Conservation (phyloP, 1,140 invertebrate species). For the Phenacoccus solenopsis region DNA sequence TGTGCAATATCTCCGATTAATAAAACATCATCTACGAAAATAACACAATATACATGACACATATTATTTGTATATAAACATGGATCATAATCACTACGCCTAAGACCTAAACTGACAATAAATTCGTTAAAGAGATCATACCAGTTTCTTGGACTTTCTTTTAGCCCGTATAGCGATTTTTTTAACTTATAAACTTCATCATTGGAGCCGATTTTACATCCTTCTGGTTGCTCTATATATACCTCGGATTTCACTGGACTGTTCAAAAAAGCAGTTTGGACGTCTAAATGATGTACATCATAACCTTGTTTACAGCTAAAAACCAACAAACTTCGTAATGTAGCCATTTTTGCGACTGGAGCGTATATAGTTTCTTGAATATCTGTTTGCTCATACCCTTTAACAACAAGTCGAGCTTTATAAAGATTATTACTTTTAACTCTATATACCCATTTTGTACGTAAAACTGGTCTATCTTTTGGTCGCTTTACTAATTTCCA, state of each 20-base stretch:
- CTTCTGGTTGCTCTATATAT: slow-evolving; percentile 20
- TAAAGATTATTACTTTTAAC: slow-evolving; percentile 20
- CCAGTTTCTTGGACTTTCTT: slow-evolving; percentile 13
- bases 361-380: slow-evolving; percentile 24
- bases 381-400: slow-evolving; percentile 25
- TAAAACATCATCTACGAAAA: slow-evolving; percentile 19
- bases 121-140: slow-evolving; percentile 12
- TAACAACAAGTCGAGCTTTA: slow-evolving; percentile 28
- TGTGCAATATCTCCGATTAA: not conserved
- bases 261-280: slow-evolving; percentile 18
- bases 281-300: slow-evolving; percentile 20
- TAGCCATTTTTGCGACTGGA: slow-evolving; percentile 23
- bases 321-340: not conserved
- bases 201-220: slow-evolving; percentile 5
- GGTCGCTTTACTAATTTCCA: slow-evolving; percentile 23
- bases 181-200: slow-evolving; percentile 17
- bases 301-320: not conserved
- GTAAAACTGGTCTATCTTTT: slow-evolving; percentile 19
- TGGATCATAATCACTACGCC: not conserved
- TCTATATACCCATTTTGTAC: slow-evolving; percentile 20
- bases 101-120: not conserved
- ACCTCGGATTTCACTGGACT: slow-evolving; percentile 4
- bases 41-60: not conserved
- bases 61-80: slow-evolving; percentile 13
- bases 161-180: slow-evolving; percentile 18